Percentiles rank a stretch among this genome's conserved stretches.
These are phyloP conservation scores for Drosophila peninsularis DNA, from an alignment of 2,888 invertebrate genomes.

Conservation along the genomic window DNA sequence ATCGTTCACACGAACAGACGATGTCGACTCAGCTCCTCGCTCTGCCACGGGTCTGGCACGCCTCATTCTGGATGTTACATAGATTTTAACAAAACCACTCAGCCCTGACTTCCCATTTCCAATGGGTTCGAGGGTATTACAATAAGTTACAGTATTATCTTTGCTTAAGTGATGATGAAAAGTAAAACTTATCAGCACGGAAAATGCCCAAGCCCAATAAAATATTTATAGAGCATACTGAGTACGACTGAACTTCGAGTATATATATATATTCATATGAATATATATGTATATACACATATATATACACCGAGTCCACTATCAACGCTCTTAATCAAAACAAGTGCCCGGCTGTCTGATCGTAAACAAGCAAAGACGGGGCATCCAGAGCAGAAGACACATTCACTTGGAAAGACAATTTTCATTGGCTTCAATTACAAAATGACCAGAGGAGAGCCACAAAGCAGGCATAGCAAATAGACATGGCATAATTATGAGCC, in stretches of 20 bases:
- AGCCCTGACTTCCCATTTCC: too few relatives aligned
- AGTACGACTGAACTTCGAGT: not conserved
- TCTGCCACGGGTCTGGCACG: too few relatives aligned
- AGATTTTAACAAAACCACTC: too few relatives aligned
- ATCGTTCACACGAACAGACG: too few relatives aligned
- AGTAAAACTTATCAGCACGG: constrained; percentile 29
- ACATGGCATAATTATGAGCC: constrained; percentile 63
- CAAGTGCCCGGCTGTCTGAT: constrained; percentile 66
- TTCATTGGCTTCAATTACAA: constrained; percentile 67
- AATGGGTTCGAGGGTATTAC: not conserved
- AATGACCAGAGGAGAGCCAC: constrained; percentile 41
- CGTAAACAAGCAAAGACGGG: constrained; percentile 40
- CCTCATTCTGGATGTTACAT: too few relatives aligned
- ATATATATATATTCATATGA: not conserved
- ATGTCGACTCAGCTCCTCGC: too few relatives aligned
- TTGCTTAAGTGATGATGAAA: not conserved
- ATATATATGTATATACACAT: not conserved
- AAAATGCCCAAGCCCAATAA: constrained; percentile 24
- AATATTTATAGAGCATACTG: constrained; percentile 35
- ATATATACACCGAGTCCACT: constrained; percentile 12
- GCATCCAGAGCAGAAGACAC: constrained; percentile 9
- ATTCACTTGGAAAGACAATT: constrained; percentile 35
- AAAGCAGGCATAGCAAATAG: constrained; percentile 16
- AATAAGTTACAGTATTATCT: not conserved
- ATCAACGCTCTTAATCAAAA: constrained; percentile 62